Base-by-base conservation (phyloP, 2,797 vertebrate genomes). In the Anisognathus igniventris region DNA sequence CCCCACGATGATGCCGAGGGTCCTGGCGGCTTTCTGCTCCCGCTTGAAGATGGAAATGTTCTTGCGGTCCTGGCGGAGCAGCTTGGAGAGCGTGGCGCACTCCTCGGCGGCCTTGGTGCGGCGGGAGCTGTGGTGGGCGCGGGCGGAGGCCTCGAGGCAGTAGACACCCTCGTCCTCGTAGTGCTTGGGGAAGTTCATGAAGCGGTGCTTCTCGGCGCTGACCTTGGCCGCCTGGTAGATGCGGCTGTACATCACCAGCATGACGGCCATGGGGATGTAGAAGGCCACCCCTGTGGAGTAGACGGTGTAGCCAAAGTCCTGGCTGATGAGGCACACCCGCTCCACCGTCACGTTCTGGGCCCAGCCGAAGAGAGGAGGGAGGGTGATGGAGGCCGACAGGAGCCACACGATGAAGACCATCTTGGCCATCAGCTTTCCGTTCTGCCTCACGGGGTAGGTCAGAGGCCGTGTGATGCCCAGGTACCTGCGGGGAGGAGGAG, bases 361-460 rank as follows among this genome's bases (percentile, higher is more conserved):
- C 98, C 98, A 98, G 82, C 98, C 98, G 7, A 98, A 98, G 1
- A 98, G 95, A 1, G 98, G 98, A 1, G 98, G 98, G 3, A 98
- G 97, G 0, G 98, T 98, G 88, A 98, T 98, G 90, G 98, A 98
- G 82, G 98, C 98, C 0, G 98, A 98, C 3, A 98, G 97, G 2
- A 98, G 97, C 98, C 98, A 98, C 18, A 98, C 98, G 2, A 96
- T 97, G 79, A 98, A 96, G 28, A 98, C 98, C 98, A 98, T 98
- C 94, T 98, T 98, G 88, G 98, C 98, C 98, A 98, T 98, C n/a
- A 98, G 92, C 81, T 97, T 97, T 67, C 98, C 98, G 0, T 98
- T 97, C 77, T 98, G 98, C 58, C 97, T 88, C 58, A 98, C 97
- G 0, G 98, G 98, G 80, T 98, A 98, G 0, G 98, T 98, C 66